phyloP scores from a whole-genome alignment of 2,113 vertebrate genomes.

The Turnix velox region DNA sequence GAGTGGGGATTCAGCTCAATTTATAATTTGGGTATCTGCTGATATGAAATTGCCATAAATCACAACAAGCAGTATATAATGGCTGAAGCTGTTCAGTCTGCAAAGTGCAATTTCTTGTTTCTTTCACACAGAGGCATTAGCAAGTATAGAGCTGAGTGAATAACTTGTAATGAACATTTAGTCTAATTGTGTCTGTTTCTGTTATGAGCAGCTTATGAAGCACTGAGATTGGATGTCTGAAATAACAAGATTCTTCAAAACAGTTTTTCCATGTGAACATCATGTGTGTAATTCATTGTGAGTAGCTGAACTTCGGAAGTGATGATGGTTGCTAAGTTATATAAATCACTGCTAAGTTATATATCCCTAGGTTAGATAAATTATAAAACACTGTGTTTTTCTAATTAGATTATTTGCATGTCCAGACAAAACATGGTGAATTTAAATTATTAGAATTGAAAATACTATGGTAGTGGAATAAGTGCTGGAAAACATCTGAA shows the following conservation, averaged over 20 bases:
- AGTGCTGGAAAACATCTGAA: background rate
- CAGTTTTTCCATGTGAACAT: background rate
- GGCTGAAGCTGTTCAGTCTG: background rate
- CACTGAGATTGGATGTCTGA: background rate
- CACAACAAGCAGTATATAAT: background rate
- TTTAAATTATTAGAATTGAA: background rate
- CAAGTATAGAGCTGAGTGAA: background rate
- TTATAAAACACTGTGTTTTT: background rate
- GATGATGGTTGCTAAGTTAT: background rate
- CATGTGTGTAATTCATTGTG: background rate
- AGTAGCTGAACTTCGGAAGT: background rate
- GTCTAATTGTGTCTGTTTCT: constrained; percentile 1
- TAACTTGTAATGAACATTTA: constrained; percentile 18
- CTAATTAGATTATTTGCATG: constrained; percentile 14
- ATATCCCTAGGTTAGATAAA: too few species aligned
- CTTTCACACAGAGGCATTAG: background rate
- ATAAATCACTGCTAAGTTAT: background rate
- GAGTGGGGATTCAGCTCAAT: background rate
- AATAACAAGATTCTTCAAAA: constrained; percentile 11
- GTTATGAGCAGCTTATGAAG: background rate
- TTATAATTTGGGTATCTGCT: background rate
- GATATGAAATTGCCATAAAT: background rate
- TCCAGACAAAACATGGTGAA: background rate
- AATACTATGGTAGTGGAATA: background rate
- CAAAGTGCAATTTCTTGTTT: background rate